Evolutionary conservation across 1,140 invertebrate genomes (phyloP), one percentile per base, ranked within the genome.

Genomic region (Alviniconcha marisindica): DNA sequence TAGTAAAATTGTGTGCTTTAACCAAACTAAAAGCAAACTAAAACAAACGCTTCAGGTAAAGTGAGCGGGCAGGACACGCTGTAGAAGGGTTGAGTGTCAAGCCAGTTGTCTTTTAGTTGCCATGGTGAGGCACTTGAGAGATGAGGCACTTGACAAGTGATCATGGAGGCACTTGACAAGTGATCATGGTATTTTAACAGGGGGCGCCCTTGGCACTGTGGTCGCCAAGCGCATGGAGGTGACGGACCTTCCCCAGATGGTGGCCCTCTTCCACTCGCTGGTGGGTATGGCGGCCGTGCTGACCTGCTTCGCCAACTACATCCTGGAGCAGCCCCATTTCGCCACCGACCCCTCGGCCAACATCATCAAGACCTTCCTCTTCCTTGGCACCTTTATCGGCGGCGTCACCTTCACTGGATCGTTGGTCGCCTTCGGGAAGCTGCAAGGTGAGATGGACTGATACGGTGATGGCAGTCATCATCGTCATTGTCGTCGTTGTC

Each of bases 371-470:
- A 97, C 96, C 0, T 96, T 97, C 21, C 94, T 98, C 2, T 98
- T 97, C 94, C 94, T 98, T 7, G 97, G 97, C 10, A 97, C 97
- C 0, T 97, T 96, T 93, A 98, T 98, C 90, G 97, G 97, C 86
- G 97, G 96, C 71, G 96, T 98, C 51, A 98, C 97, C 14, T 97
- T 97, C 94, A 97, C 96, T 88, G 97, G 97, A 2, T 97, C 96
- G 0, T 93, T 98, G 56, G 95, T 98, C 60, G 97, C 97, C n/a
- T 98, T 97, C 93, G 97, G 97, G 82, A 98, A 98, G 94, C 94
- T 98, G 10, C 97, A 98, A 94, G 95, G 94, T 94, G 83, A 83
- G 83, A 14, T 3, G 0, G 33, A 2, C 42, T 51, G 48, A 7
- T 7, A 51, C 48, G 18, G 24, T 60, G 15, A 24, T 60, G 7